These are phyloP conservation scores for Semnornis frantzii DNA, from an alignment of 2,113 vertebrate genomes.

Conservation along the genomic window DNA sequence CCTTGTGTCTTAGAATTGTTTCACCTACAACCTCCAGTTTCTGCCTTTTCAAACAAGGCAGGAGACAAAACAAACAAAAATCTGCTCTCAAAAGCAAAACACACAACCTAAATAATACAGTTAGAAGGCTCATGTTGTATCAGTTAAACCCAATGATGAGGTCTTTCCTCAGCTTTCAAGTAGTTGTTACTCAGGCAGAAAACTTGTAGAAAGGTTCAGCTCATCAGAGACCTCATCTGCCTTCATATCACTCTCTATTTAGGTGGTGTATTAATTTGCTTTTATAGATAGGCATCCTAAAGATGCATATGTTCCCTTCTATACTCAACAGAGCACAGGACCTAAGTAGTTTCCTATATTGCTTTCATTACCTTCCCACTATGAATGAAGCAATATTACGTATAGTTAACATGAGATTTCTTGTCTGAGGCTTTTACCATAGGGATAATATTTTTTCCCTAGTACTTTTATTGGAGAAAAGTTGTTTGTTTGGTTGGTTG, in stretches of 20 bases:
- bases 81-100: background rate
- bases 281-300: background rate
- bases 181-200: background rate
- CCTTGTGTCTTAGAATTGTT: background rate
- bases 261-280: background rate
- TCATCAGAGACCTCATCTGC: background rate
- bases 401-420: background rate
- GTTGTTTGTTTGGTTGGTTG: no score
- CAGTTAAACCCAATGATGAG: background rate
- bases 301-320: background rate
- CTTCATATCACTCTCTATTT: background rate
- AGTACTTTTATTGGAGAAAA: background rate
- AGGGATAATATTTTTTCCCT: background rate
- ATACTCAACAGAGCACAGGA: background rate
- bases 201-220: background rate
- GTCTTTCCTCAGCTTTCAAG: background rate
- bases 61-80: slow-evolving; percentile 3
- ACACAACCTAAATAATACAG: background rate
- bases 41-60: slow-evolving; percentile 4
- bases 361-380: background rate
- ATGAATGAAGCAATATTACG: background rate
- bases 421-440: background rate
- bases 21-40: background rate
- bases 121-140: background rate
- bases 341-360: background rate